Evolutionary conservation across 2,888 invertebrate species (phyloP), one percentile per base, ranked within the genome.

Genomic region (Incurvaria masculella): DNA sequence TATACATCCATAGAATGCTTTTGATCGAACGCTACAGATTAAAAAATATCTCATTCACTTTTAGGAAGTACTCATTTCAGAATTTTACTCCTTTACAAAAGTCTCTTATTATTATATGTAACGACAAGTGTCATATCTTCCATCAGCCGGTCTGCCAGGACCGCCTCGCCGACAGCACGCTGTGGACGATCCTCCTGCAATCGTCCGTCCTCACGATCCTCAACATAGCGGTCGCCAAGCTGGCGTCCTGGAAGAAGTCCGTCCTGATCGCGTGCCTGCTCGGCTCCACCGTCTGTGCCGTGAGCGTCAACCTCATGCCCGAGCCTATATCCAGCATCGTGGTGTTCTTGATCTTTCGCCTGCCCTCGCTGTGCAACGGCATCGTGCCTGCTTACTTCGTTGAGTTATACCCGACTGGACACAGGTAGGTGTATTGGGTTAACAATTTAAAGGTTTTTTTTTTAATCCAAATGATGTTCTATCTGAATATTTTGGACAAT

Each of bases 161-260:
- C 1, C 68, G 68, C 1, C 73, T 87, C 16, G 83, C 87, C 55
- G 64, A 76, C 3, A 76, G 76, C 49, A 83, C 86, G 0, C 86
- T 88, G 52, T 62, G 81, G 46, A 84, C 84, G 10, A 81, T 89
- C 3, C 72, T 87, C n/a, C 72, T 78, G 0, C 84, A 88, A 44
- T 88, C 88, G 6, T 65, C 71, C 0, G 70, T 80, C 21, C 87
- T 85, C 53, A 70, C 87, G 0, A 57, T 83, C 23, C 78, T 85
- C 10, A 88, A 86, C 61, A 63, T 86, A 44, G 55, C 82, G 2
- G 67, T 78, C 48, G 72, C 78, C 2, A 70, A 68, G 76, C 82
- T 62, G 66, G 86, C 59, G 62, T 79, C 62, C 61, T 81, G 53
- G 72, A 79, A 86, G 50, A 80, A 81, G 53, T 66, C 66, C 26